These are phyloP conservation scores for Thereva nobilitata DNA, from an alignment of 2,888 invertebrate species.

Conservation along the genomic window DNA sequence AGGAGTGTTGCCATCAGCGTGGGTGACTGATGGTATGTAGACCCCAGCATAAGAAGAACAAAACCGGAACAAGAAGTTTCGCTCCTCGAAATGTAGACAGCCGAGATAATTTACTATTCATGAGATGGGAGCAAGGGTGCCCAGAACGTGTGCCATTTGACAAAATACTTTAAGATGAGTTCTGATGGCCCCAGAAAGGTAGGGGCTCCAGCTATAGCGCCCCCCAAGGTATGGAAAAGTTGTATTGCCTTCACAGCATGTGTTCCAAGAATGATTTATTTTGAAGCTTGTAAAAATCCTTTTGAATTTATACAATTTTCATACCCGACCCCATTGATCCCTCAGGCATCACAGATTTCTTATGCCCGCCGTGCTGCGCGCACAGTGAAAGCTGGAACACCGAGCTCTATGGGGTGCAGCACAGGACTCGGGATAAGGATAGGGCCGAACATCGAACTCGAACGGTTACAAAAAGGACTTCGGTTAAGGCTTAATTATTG, in stretches of 20 bases:
- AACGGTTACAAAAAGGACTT: not conserved
- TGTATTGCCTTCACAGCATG: constrained; percentile 17
- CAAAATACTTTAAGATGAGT: constrained; percentile 36
- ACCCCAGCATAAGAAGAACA: not conserved
- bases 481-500: not conserved
- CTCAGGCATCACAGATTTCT: too few species aligned
- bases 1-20: not conserved
- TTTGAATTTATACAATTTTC: constrained; percentile 19
- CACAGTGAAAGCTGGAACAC: not conserved
- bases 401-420: not conserved
- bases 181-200: constrained; percentile 16
- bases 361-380: not conserved
- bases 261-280: constrained; percentile 26
- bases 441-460: not conserved
- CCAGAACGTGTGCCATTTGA: constrained; percentile 31
- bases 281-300: constrained; percentile 11
- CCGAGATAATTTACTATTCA: constrained; percentile 31
- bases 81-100: constrained; percentile 33
- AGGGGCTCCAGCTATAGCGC: constrained; percentile 5
- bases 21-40: not conserved
- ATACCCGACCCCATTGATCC: too few species aligned
- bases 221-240: not conserved
- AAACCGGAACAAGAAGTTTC: constrained; percentile 30
- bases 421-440: not conserved
- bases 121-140: constrained; percentile 26